These are phyloP conservation scores for Pristionchus japonicus DNA, from an alignment of 2,888 invertebrate species.

Conservation along the genomic window DNA sequence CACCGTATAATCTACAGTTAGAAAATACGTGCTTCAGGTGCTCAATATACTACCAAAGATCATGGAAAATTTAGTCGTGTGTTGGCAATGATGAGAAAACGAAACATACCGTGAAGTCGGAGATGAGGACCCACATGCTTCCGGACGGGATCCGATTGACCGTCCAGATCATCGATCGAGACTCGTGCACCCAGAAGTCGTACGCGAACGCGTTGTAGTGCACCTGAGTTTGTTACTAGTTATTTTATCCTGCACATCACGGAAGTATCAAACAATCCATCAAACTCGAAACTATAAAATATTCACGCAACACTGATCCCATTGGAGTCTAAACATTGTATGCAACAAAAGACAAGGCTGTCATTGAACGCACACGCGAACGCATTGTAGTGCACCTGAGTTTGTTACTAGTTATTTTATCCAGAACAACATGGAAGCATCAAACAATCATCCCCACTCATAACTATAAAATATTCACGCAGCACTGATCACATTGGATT, in stretches of 20 bases:
- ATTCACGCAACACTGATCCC: background rate
- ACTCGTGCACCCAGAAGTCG: constrained; percentile 70
- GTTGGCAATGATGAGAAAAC: background rate
- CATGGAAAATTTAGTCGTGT: background rate
- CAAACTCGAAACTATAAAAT: background rate
- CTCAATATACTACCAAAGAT: background rate
- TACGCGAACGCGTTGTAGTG: constrained; percentile 69
- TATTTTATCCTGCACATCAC: background rate
- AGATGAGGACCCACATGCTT: constrained; percentile 67
- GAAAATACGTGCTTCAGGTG: background rate
- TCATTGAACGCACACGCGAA: constrained; percentile 73
- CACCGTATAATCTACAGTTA: background rate
- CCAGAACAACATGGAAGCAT: background rate
- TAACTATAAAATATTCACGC: background rate
- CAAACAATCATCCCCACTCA: background rate
- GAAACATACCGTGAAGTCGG: constrained; percentile 67
- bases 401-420: background rate
- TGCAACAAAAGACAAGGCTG: no score
- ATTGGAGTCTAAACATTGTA: background rate
- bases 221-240: constrained; percentile 51
- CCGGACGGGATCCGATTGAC: constrained; percentile 62
- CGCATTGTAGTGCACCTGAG: constrained; percentile 66
- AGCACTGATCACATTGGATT: background rate
- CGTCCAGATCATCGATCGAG: constrained; percentile 55
- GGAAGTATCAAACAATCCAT: background rate